Base-by-base conservation (phyloP, 2,797 vertebrate genomes). In the Darevskia mixta region DNA sequence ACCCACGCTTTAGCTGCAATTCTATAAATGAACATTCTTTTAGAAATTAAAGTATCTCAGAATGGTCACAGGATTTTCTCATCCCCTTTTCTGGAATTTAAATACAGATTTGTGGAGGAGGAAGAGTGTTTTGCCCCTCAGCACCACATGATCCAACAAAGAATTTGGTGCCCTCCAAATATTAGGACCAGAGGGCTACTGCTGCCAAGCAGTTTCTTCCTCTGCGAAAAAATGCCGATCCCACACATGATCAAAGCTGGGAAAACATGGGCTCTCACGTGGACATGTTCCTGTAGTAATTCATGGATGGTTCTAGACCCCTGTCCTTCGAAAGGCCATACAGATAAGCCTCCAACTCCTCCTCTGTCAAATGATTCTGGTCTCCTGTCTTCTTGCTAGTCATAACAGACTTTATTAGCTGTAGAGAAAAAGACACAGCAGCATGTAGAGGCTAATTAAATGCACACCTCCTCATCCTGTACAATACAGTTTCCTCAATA, bases 231-330 rank as follows among this genome's bases (percentile, higher is more conserved):
- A 32, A n/a, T 45, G 49, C 23, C 5, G 3, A 9, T 25, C 45
- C 8, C 20, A 32, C 27, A 35, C 49, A 79, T 15, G 5, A 77
- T 25, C 38, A 45, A 20, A 84, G 15, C 4, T 1, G 25, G 18
- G 20, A 29, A 11, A 0, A 23, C 2, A 1, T 49, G 20, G 13
- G 43, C 13, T 35, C 83, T 94, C 27, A 97, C 97, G 94, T 92
- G 92, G 96, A 96, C 35, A 97, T 29, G 90, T 96, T 96, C 25
- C 97, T 93, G 90, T 97, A 97, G 92, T 97, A 97, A 92, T 97
- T 95, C 69, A 97, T 69, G 25, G 97, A 90, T 2, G 96, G 94
- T 0, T 81, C 93, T 71, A 98, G 83, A 35, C 92, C 96, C 3
- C 94, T 92, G 0, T 94, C 96, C 79, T 96, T 96, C n/a, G 97